These are phyloP conservation scores for Ceratina australensis DNA, from an alignment of 1,140 invertebrate genomes.

Conservation along the genomic window DNA sequence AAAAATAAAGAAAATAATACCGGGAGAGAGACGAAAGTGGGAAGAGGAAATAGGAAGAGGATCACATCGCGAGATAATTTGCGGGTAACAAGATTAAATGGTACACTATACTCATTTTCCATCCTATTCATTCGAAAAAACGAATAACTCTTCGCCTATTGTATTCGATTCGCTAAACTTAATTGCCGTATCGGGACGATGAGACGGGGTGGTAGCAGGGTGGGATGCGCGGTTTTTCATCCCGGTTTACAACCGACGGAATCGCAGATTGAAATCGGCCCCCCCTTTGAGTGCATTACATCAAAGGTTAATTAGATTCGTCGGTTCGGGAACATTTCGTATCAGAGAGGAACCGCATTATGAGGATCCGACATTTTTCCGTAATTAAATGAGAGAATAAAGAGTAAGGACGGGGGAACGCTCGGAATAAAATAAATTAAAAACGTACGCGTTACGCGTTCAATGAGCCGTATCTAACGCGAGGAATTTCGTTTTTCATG, in stretches of 20 bases:
- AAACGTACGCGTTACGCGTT: not conserved
- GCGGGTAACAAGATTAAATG: conserved; percentile 36
- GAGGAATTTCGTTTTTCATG: not conserved
- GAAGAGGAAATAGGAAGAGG: not conserved
- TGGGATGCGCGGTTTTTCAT: not conserved
- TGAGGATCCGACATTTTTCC: conserved; percentile 17
- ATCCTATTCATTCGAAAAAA: conserved; percentile 9
- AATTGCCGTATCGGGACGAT: not conserved
- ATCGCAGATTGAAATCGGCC: not conserved
- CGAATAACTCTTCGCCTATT: conserved; percentile 20
- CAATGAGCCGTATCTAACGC: not conserved
- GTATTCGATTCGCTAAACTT: conserved; percentile 8
- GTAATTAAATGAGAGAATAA: conserved; percentile 2
- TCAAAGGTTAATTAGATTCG: conserved; percentile 31
- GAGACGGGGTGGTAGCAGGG: no score
- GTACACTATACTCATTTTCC: conserved; percentile 24
- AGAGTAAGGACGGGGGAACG: not conserved
- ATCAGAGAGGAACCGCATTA: conserved; percentile 4
- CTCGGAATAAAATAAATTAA: not conserved
- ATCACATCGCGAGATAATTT: conserved; percentile 24
- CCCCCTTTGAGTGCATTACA: not conserved
- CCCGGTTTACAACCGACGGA: conserved; percentile 13
- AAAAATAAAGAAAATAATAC: not conserved
- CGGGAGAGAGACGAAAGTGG: no score
- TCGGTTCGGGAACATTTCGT: conserved; percentile 13